phyloP scores from a whole-genome alignment of 2,113 vertebrate species.

The Myotis lucifugus region DNA sequence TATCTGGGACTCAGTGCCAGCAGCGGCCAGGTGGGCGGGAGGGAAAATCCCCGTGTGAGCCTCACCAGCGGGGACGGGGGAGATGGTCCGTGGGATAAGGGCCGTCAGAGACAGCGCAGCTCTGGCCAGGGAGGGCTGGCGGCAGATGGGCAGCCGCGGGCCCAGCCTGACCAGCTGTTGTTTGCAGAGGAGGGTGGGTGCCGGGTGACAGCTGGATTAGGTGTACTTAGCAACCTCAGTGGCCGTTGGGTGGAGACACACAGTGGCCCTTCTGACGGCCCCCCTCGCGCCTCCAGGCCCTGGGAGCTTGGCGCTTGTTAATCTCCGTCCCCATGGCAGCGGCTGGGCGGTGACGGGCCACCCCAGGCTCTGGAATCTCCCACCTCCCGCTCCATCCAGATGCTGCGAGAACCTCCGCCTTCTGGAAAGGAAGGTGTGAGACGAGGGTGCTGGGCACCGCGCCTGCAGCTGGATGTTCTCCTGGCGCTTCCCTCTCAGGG shows the following conservation, averaged over 20 bases:
- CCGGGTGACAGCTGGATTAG: slow-evolving; percentile 65
- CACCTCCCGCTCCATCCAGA: background rate
- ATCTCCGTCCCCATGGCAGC: slow-evolving; percentile 57
- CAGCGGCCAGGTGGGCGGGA: background rate
- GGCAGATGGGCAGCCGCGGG: slow-evolving; percentile 56
- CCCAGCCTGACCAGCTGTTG: slow-evolving; percentile 40
- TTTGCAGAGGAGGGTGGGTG: background rate
- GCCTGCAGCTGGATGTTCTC: too few relatives aligned
- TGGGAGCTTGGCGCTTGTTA: background rate
- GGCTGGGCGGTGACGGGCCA: background rate
- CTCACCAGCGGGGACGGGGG: background rate
- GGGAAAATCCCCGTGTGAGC: slow-evolving; percentile 16
- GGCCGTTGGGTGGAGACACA: background rate
- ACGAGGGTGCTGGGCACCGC: background rate
- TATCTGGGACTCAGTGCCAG: background rate
- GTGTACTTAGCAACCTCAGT: slow-evolving; percentile 47
- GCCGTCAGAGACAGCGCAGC: background rate
- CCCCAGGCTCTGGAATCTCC: background rate
- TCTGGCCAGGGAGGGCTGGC: background rate
- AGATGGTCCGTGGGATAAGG: background rate
- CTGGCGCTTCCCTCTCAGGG: rapidly evolving
- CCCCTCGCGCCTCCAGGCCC: background rate
- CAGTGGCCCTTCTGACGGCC: background rate
- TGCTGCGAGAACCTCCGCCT: background rate
- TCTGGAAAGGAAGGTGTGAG: background rate